phyloP scores from a whole-genome alignment of 2,888 invertebrate genomes.

The Drosophila colorata region DNA sequence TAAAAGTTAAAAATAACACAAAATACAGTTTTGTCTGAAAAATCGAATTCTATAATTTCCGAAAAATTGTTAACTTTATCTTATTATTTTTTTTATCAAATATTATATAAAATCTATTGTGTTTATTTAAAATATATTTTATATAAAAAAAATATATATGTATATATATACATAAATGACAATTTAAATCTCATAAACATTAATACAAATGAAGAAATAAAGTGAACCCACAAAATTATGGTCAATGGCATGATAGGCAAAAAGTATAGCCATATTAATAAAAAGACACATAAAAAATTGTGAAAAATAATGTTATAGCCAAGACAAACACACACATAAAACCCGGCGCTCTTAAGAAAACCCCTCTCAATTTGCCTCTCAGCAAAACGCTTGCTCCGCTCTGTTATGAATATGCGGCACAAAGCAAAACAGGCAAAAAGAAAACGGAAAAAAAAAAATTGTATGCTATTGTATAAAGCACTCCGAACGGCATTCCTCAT shows the following conservation, averaged over 20 bases:
- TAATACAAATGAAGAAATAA: not conserved
- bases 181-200: not conserved
- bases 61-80: too few species aligned
- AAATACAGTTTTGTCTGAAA: too few species aligned
- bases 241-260: not conserved
- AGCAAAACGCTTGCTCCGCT: slow-evolving; percentile 25
- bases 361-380: not conserved
- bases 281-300: slow-evolving; percentile 1
- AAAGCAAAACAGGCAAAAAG: slow-evolving; percentile 51
- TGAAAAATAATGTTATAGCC: slow-evolving; percentile 12
- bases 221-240: not conserved
- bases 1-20: too few species aligned
- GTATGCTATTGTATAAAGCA: slow-evolving; percentile 18
- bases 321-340: slow-evolving; percentile 11
- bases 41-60: too few species aligned
- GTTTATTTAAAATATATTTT: too few species aligned
- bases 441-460: slow-evolving; percentile 22
- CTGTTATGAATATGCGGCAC: slow-evolving; percentile 71
- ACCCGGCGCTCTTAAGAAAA: not conserved
- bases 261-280: slow-evolving; percentile 4
- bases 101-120: too few species aligned
- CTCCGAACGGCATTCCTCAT: slow-evolving; percentile 46
- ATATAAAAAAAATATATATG: not conserved
- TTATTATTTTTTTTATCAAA: not conserved
- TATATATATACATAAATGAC: too few species aligned